A percentile compares a stretch with the other conserved stretches of the same genome.
phyloP scores from a whole-genome alignment of 2,113 vertebrate species.

The Phylloscopus trochiloides region DNA sequence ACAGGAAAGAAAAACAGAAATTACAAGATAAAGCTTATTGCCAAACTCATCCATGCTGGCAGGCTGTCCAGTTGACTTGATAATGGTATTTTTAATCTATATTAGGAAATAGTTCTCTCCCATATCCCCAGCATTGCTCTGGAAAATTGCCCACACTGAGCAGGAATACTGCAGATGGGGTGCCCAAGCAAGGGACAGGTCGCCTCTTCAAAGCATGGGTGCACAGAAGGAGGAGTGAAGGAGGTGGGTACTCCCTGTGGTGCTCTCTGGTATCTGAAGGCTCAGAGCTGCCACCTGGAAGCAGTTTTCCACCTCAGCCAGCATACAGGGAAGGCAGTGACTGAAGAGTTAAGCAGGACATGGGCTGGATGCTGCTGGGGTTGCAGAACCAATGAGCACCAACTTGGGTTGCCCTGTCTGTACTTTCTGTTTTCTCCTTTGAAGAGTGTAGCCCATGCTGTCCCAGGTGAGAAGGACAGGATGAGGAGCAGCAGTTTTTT shows the following conservation, averaged over 20 bases:
- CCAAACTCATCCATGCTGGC: not conserved
- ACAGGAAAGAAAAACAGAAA: not conserved
- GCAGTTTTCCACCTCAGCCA: not conserved
- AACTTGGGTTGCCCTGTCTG: not conserved
- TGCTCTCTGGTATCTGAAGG: not conserved
- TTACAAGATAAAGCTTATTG: not conserved
- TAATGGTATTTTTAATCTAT: not conserved
- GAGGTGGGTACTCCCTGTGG: not conserved
- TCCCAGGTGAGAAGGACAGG: not conserved
- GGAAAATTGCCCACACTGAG: not conserved
- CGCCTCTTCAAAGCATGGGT: accelerated
- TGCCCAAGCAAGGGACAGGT: not conserved
- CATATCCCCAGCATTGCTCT: not conserved
- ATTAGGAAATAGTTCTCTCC: not conserved
- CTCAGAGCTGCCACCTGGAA: not conserved
- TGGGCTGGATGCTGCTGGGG: not conserved
- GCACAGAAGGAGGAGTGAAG: not conserved
- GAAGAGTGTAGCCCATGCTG: not conserved
- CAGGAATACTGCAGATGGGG: not conserved
- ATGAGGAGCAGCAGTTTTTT: not conserved
- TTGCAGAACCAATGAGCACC: not conserved
- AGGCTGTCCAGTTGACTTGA: not conserved
- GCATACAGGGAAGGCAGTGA: not conserved
- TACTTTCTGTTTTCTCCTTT: not conserved
- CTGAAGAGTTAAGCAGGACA: not conserved